Evolutionary conservation across 2,797 vertebrate species (phyloP), one percentile per base, ranked within the genome.

Genomic region (Sandelia bainsii): DNA sequence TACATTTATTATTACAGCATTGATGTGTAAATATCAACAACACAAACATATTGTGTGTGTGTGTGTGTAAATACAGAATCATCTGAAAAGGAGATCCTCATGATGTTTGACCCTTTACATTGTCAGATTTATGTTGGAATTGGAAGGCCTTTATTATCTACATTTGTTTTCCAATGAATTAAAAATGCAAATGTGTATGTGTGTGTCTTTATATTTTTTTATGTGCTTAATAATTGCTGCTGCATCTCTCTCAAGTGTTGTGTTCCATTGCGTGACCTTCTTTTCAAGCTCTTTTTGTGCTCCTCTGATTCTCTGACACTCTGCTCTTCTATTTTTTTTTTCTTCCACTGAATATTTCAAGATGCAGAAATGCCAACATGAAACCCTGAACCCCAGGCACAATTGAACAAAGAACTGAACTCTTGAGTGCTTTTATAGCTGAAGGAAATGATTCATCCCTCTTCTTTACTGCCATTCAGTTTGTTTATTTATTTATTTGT

Each of bases 351-450:
- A 89, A 87, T 91, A 90, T 91, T 92, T 93, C 61, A 88, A 82
- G 72, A 83, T 16, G 63, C 37, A 70, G 50, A 85, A 78, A 82
- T 72, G 46, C 46, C 49, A 72, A 81, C 60, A 72, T 52, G 23
- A 85, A 81, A 75, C 61, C 59, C 62, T 76, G 67, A 81, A 82
- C 88, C 89, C 23, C 62, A 32, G 89, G 89, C 89, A 77, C 75
- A 78, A 57, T 29, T 75, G 22, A 75, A 92, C 85, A 93, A 92
- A 91, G 77, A 76, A 59, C 70, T 5, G 3, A 56, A 73, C 53
- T 84, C 84, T 34, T 85, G 78, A 91, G 93, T 92, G 91, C 88
- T 86, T 88, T 87, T 87, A 86, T 84, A 80, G 88, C 90, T 89
- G 76, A 86, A 76, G 87, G 91, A 89, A 90, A 89, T 40, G 16